Evolutionary conservation across 2,888 invertebrate species (phyloP), one percentile per base, ranked within the genome.

Genomic region (Hypena proboscidalis): DNA sequence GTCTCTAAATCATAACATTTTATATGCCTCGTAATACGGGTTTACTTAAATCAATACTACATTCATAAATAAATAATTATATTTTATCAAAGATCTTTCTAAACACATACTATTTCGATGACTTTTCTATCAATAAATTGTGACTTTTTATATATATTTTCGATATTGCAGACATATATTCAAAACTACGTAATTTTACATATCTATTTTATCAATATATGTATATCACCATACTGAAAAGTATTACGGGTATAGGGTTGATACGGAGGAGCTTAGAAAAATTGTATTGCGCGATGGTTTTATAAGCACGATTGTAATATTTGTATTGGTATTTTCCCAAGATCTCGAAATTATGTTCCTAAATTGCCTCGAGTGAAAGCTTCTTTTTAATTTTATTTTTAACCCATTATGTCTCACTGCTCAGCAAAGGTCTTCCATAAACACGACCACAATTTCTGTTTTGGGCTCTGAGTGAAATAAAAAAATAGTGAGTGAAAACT

Each of bases 161-260:
- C 19, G 14, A 45, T 31, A 32, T 20, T 35, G 21, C 23, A 6
- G 21, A 37, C 2, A 30, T 25, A 6, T 41, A 36, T 34, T 38
- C 13, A 41, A 19, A 33, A 19, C 30, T 8, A 31, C 29, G 20
- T 29, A 22, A 35, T 49, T 35, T 13, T 29, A 49, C 46, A 56
- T 61, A 64, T 60, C 45, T 52, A 52, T 44, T 30, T 40, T 43
- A 43, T 34, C 1, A 10, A 8, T 23, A 6, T 29, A 19, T 33
- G 14, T 26, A 4, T 13, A n/a, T 15, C 42, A 43, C 1, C 32
- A 40, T 9, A 37, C 37, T 40, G 43, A 27, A 46, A 42, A 3
- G 17, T 39, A 31, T 36, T 32, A 42, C 25, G 31, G 27, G 39
- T 22, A 32, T 27, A 38, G 40, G 37, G 33, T 47, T 21, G 21